phyloP scores from a whole-genome alignment of 2,113 vertebrate genomes.

The Apeltes quadracus region DNA sequence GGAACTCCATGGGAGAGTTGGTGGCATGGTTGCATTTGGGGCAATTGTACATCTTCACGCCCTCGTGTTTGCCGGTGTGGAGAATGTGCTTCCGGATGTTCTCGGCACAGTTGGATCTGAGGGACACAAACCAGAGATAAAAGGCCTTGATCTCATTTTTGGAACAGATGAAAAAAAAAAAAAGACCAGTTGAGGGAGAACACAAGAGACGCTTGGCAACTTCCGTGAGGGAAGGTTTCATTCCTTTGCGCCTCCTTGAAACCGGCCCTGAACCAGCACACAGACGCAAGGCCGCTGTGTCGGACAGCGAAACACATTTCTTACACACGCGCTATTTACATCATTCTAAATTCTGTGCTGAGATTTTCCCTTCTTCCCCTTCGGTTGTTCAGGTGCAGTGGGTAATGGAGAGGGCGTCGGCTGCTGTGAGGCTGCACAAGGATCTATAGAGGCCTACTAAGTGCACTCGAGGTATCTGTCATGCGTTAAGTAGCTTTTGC shows the following conservation, averaged over 20 bases:
- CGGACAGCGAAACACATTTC: conserved; percentile 11
- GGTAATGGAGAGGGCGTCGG: background rate
- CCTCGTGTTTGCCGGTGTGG: conserved; percentile 96
- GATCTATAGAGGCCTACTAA: conserved; percentile 20
- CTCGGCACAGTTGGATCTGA: conserved; percentile 98
- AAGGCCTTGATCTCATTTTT: conserved; percentile 25
- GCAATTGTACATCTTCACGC: conserved; percentile 99
- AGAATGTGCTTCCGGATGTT: conserved; percentile 99
- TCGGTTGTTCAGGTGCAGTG: conserved; percentile 11
- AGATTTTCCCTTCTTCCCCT: conserved; percentile 17
- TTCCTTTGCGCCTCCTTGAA: conserved; percentile 42
- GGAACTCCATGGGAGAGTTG: conserved; percentile 94
- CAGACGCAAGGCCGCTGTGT: conserved; percentile 13
- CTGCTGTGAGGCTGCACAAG: background rate
- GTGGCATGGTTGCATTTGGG: conserved; percentile 92
- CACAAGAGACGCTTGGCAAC: conserved; percentile 42
- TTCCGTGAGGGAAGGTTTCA: conserved; percentile 44
- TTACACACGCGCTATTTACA: conserved; percentile 31
- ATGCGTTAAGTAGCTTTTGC: conserved; percentile 39
- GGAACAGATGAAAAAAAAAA: background rate
- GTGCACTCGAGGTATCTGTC: conserved; percentile 32
- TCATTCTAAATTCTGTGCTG: conserved; percentile 10
- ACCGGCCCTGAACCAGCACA: conserved; percentile 12
- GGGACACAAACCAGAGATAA: conserved; percentile 28
- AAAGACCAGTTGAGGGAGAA: conserved; percentile 44